Evolutionary conservation across 2,888 invertebrate genomes (phyloP).

Genomic region (Cerastis rubricosa): DNA sequence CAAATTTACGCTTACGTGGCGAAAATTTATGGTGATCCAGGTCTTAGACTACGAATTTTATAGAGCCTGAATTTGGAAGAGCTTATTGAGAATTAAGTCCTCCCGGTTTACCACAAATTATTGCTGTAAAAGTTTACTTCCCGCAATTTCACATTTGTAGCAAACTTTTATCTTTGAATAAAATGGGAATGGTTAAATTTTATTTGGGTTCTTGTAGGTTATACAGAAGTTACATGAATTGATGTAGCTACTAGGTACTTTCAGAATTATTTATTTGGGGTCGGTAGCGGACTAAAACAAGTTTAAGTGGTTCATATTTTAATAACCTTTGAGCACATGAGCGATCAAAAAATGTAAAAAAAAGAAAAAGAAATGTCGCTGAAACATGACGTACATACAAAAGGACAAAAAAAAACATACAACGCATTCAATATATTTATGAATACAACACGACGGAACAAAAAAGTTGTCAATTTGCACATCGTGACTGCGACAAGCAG

Average conservation of each 20-base stretch:
- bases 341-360: not conserved
- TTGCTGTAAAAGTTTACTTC: constrained; percentile 49
- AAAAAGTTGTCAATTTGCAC: too few species aligned
- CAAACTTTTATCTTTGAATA: constrained; percentile 48
- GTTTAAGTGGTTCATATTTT: not conserved
- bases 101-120: constrained; percentile 48
- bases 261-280: constrained; percentile 1
- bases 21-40: constrained; percentile 61
- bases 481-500: too few species aligned
- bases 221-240: constrained; percentile 21
- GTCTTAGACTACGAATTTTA: constrained; percentile 59
- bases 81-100: constrained; percentile 55
- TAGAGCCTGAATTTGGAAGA: constrained; percentile 53
- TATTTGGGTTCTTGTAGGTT: constrained; percentile 39
- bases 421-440: too few species aligned
- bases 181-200: constrained; percentile 40
- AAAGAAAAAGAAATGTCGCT: too few species aligned
- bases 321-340: not conserved
- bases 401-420: too few species aligned
- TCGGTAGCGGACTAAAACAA: not conserved
- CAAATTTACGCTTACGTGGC: constrained; percentile 66
- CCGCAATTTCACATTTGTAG: constrained; percentile 38
- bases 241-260: constrained; percentile 15
- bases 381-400: too few species aligned
- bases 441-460: too few species aligned